A percentile compares a stretch with the other conserved stretches of the same genome.
Conservation (phyloP, 2,113 vertebrate species). For the Hystrix cristata region DNA sequence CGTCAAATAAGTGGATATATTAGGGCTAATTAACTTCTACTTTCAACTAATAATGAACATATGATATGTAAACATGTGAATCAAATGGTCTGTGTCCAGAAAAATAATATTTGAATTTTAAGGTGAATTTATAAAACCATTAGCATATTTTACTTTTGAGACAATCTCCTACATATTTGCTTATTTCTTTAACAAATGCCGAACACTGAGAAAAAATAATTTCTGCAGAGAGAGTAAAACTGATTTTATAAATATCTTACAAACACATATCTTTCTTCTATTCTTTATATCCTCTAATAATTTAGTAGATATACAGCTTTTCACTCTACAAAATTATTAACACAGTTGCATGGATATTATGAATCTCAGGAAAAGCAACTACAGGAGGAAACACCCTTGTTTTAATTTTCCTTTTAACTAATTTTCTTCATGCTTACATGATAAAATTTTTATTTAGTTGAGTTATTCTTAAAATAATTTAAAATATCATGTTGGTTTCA, state of each 20-base stretch:
- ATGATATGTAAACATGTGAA: not conserved
- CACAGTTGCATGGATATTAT: not conserved
- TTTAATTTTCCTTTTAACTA: not conserved
- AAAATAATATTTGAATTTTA: constrained; percentile 27
- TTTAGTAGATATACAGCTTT: not conserved
- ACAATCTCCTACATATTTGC: not conserved
- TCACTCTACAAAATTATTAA: not conserved
- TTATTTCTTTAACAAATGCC: not conserved
- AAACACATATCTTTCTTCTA: not conserved
- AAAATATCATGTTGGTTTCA: not conserved
- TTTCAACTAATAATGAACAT: not conserved
- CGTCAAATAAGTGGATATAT: not conserved
- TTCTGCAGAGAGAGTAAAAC: not conserved
- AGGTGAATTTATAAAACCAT: not conserved
- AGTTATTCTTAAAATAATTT: not conserved
- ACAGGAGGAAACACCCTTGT: not conserved
- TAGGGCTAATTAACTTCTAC: not conserved
- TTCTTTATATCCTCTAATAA: not conserved
- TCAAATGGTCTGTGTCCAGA: not conserved
- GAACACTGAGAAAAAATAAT: not conserved
- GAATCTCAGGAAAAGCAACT: not conserved
- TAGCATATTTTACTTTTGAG: constrained; percentile 28
- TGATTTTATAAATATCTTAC: not conserved
- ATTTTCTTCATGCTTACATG: not conserved
- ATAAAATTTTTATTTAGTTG: constrained; percentile 1